Conservation (phyloP, 2,888 invertebrate genomes). For the Ganaspis brasiliensis region DNA sequence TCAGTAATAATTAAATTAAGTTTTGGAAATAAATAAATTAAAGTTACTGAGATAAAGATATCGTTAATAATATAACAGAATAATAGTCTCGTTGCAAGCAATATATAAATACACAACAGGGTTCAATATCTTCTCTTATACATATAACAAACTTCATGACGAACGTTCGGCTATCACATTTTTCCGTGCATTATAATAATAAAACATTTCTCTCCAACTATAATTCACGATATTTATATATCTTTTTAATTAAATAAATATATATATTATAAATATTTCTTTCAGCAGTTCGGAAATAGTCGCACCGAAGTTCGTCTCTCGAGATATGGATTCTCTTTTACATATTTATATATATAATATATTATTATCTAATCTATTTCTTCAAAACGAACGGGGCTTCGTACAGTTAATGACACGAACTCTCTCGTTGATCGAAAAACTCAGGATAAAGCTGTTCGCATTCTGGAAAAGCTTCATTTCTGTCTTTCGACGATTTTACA, state of each 20-base stretch:
- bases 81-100: slow-evolving; percentile 61
- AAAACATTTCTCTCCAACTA: slow-evolving; percentile 2
- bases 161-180: slow-evolving; percentile 64
- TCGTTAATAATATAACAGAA: slow-evolving; percentile 63
- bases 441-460: neutral
- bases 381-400: slow-evolving; percentile 1
- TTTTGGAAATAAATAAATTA: slow-evolving; percentile 62
- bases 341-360: slow-evolving; percentile 20
- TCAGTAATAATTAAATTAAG: slow-evolving; percentile 53
- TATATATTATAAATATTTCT: too few relatives aligned
- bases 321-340: neutral
- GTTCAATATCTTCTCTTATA: slow-evolving; percentile 46
- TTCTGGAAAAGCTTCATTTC: neutral
- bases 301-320: slow-evolving; percentile 26
- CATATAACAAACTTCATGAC: slow-evolving; percentile 44
- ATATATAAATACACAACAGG: slow-evolving; percentile 61
- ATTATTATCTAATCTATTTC: neutral
- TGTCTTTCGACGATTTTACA: slow-evolving; percentile 2
- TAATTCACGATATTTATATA: slow-evolving; percentile 21
- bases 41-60: slow-evolving; percentile 62
- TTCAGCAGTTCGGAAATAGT: slow-evolving; percentile 24
- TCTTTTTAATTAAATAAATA: neutral
- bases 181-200: slow-evolving; percentile 50
- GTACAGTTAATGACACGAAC: too few relatives aligned
- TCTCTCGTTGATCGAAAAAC: slow-evolving; percentile 12